A percentile compares a stretch with the other conserved stretches of the same genome.
Conservation (phyloP, 2,888 invertebrate genomes). For the Tenthredo notha region DNA sequence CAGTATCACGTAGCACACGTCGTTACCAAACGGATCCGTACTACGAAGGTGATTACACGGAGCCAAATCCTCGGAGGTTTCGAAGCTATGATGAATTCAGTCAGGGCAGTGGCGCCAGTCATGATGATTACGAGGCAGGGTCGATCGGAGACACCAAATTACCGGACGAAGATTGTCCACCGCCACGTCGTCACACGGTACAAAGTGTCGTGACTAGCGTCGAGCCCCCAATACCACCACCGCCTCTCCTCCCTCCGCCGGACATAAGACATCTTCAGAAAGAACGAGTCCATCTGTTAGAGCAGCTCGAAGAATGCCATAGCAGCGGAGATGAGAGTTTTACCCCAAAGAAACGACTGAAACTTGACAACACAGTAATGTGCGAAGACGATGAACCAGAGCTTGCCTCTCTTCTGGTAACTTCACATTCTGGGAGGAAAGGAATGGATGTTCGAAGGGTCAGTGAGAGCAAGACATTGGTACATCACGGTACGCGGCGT, state of each 20-base stretch:
- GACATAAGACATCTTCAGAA: constrained; percentile 86
- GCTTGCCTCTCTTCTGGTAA: constrained; percentile 75
- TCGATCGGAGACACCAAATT: constrained; percentile 70
- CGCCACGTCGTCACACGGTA: constrained; percentile 78
- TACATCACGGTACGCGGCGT: constrained; percentile 72
- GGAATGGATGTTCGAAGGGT: constrained; percentile 75
- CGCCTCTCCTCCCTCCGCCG: constrained; percentile 78
- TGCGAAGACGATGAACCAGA: constrained; percentile 76
- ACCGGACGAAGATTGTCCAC: constrained; percentile 78
- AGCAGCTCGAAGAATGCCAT: constrained; percentile 86
- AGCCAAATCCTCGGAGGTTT: constrained; percentile 78
- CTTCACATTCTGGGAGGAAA: constrained; percentile 75
- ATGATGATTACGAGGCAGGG: constrained; percentile 81
- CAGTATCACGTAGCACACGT: constrained; percentile 79
- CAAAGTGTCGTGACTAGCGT: constrained; percentile 81
- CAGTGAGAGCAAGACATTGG: constrained; percentile 74
- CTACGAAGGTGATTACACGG: constrained; percentile 75
- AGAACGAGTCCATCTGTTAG: constrained; percentile 85
- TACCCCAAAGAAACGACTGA: constrained; percentile 84
- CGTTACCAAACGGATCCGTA: constrained; percentile 75
- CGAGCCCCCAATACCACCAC: constrained; percentile 76
- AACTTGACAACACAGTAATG: constrained; percentile 80
- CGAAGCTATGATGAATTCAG: constrained; percentile 88
- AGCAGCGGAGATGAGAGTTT: constrained; percentile 85
- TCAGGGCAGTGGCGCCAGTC: constrained; percentile 84